These are phyloP conservation scores for Lacanobia oleracea DNA, from an alignment of 2,888 invertebrate genomes.

Conservation along the genomic window DNA sequence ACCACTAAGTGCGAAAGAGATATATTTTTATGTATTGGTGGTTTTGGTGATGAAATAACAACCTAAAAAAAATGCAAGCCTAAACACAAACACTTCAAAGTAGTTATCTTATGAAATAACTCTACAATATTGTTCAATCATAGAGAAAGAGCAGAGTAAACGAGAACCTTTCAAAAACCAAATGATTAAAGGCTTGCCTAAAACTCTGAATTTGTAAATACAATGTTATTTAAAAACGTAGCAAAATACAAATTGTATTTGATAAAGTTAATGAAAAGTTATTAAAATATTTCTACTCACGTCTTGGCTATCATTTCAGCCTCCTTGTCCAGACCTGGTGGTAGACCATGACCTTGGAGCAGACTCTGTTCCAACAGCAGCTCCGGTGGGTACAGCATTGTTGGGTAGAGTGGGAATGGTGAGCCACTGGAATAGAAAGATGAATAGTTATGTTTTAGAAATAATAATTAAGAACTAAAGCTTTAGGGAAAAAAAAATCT, in stretches of 20 bases:
- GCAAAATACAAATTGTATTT: background rate
- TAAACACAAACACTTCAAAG: too few relatives aligned
- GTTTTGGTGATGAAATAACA: too few relatives aligned
- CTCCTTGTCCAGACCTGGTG: conserved; percentile 87
- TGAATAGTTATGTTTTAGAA: background rate
- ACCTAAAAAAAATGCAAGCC: too few relatives aligned
- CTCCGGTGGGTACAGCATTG: conserved; percentile 89
- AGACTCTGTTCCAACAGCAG: conserved; percentile 86
- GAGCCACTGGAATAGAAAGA: conserved; percentile 79
- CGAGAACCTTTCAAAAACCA: background rate
- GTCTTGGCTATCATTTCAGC: conserved; percentile 88
- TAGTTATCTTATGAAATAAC: too few relatives aligned
- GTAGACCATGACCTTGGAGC: conserved; percentile 90
- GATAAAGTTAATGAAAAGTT: background rate
- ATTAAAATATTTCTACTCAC: conserved; percentile 74
- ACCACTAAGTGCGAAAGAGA: too few relatives aligned
- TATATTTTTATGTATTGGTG: too few relatives aligned
- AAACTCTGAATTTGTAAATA: background rate
- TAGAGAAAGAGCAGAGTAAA: conserved; percentile 2
- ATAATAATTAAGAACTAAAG: too few relatives aligned
- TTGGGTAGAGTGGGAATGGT: conserved; percentile 87
- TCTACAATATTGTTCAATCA: background rate
- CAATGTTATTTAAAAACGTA: background rate
- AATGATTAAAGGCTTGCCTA: background rate
- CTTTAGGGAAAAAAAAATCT: background rate